Conservation (phyloP, 1,140 invertebrate species). For the Diorhabda carinulata region DNA sequence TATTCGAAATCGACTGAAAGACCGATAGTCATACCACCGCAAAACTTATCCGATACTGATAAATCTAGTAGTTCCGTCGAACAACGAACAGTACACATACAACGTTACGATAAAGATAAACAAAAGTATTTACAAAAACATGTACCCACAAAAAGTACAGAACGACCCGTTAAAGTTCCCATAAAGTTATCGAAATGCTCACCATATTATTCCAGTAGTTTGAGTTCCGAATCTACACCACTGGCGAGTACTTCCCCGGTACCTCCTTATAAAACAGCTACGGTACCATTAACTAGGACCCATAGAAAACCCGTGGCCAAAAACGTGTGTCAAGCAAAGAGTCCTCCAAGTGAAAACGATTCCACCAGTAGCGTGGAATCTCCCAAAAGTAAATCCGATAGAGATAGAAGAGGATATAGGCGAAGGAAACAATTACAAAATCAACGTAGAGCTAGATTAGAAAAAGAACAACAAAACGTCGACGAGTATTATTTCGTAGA, state of each 20-base stretch:
- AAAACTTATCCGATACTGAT: conserved; percentile 41
- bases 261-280: conserved; percentile 43
- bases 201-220: conserved; percentile 65
- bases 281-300: conserved; percentile 43
- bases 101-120: conserved; percentile 45
- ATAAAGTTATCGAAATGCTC: conserved; percentile 61
- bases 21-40: conserved; percentile 40
- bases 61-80: conserved; percentile 45
- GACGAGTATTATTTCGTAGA: conserved; percentile 48
- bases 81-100: conserved; percentile 42
- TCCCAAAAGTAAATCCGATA: conserved; percentile 55
- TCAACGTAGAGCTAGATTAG: conserved; percentile 41
- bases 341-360: conserved; percentile 64
- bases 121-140: conserved; percentile 42
- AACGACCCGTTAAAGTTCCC: conserved; percentile 52
- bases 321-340: conserved; percentile 51
- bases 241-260: conserved; percentile 38
- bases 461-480: conserved; percentile 34
- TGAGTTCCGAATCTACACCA: conserved; percentile 57
- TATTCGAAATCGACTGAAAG: conserved; percentile 42
- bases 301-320: conserved; percentile 42
- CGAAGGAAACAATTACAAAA: conserved; percentile 57
- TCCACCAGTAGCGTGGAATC: conserved; percentile 64
- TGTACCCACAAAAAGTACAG: conserved; percentile 39
- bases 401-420: conserved; percentile 57